A percentile compares a stretch with the other conserved stretches of the same genome.
Conservation (phyloP, 2,888 invertebrate genomes). For the Calliphora vomitoria region DNA sequence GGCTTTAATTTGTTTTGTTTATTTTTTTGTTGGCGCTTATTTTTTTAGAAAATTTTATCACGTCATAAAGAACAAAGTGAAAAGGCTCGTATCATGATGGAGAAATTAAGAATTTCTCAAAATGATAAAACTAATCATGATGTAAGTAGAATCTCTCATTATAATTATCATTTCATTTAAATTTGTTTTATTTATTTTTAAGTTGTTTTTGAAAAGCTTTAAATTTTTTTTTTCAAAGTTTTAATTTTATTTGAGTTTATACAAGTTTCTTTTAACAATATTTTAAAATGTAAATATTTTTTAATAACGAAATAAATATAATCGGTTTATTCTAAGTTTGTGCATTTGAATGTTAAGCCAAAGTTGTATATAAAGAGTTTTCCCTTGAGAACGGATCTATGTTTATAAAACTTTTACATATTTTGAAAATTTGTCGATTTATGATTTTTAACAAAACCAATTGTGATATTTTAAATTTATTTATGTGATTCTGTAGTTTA, state of each 20-base stretch:
- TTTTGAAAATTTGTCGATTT: too few relatives aligned
- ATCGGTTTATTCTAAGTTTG: too few relatives aligned
- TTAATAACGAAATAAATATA: too few relatives aligned
- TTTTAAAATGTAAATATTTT: too few relatives aligned
- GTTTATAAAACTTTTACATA: too few relatives aligned
- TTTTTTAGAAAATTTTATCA: conserved; percentile 84
- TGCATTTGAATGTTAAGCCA: too few relatives aligned
- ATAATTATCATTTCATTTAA: conserved; percentile 53
- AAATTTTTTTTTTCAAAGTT: neutral
- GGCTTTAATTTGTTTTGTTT: conserved; percentile 74
- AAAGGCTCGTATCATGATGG: conserved; percentile 85
- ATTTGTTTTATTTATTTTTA: conserved; percentile 13
- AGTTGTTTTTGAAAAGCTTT: conserved; percentile 30
- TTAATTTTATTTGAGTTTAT: neutral
- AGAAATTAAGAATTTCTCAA: conserved; percentile 83
- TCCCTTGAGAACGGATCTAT: too few relatives aligned
- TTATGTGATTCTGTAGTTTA: too few relatives aligned
- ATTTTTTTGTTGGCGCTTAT: conserved; percentile 76
- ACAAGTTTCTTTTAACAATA: neutral
- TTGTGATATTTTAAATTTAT: too few relatives aligned
- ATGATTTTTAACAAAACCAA: too few relatives aligned
- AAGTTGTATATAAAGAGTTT: too few relatives aligned
- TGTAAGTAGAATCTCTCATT: conserved; percentile 81
- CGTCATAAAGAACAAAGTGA: conserved; percentile 85
- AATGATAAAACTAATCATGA: conserved; percentile 80